phyloP scores from a whole-genome alignment of 2,113 vertebrate species.

The Dolichallabes microphthalmus region DNA sequence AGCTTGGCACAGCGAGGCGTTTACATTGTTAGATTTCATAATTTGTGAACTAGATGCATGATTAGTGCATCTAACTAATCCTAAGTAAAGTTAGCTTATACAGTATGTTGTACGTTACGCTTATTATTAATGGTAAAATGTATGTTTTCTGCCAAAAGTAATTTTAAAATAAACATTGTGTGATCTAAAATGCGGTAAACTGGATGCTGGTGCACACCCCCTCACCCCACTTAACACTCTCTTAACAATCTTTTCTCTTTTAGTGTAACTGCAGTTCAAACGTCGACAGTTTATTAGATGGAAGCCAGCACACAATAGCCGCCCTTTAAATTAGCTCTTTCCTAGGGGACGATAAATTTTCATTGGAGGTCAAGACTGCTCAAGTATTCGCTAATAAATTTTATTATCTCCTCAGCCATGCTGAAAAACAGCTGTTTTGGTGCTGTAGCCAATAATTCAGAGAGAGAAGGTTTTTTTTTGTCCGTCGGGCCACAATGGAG shows the following conservation, averaged over 20 bases:
- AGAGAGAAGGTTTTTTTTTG: slow-evolving; percentile 62
- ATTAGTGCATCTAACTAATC: not conserved
- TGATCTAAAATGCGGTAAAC: not conserved
- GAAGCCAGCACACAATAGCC: slow-evolving; percentile 62
- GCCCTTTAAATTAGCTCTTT: slow-evolving; percentile 66
- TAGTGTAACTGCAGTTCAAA: not conserved
- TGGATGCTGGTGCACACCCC: not conserved
- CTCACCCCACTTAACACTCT: not conserved
- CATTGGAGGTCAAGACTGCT: slow-evolving; percentile 65
- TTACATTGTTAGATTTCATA: not conserved
- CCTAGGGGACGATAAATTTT: slow-evolving; percentile 71
- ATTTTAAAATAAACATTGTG: not conserved
- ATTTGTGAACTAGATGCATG: not conserved
- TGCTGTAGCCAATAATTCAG: slow-evolving; percentile 79
- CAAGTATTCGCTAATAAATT: slow-evolving; percentile 72
- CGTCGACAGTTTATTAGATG: slow-evolving; percentile 45
- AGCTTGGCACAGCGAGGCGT: not conserved
- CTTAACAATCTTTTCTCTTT: not conserved
- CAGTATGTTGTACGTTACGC: not conserved
- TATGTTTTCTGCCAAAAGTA: no score
- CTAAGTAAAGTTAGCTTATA: no score
- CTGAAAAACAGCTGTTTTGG: slow-evolving; percentile 78
- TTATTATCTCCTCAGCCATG: slow-evolving; percentile 75
- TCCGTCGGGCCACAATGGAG: slow-evolving; percentile 75
- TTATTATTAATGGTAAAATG: no score